Base-by-base conservation (phyloP, 2,888 invertebrate genomes). In the Tridacna gigas region DNA sequence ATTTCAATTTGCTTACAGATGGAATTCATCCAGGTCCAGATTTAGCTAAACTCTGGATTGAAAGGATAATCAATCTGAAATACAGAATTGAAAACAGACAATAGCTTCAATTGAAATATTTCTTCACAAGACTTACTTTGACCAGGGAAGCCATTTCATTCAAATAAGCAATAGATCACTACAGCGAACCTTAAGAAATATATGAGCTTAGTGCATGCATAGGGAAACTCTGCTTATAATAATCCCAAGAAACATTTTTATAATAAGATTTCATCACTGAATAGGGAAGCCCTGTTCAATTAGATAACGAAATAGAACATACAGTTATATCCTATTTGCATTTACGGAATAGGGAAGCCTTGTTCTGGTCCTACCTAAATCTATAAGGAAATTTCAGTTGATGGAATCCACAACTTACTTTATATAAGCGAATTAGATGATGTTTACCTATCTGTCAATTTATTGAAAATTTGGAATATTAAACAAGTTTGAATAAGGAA, bases 251-350 rank as follows among this genome's bases (percentile, higher is more conserved):
- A 63, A 20, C n/a, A 63, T 22, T 63, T 20, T 3, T n/a, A 22
- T n/a, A 13, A 13, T 63, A 22, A 20, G n/a, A n/a, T 22, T n/a
- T 37, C 37, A 25, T 22, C n/a, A 22, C 7, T 22, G 22, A 63
- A 63, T 63, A 63, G 22, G 63, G 63, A 63, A 63, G 63, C 63
- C 63, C 9, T 63, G 63, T 63, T 22, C 22, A 63, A 22, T n/a
- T 13, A 18, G 25, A 63, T 22, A n/a, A 20, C n/a, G 22, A 63
- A 20, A 22, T 22, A 13, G n/a, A n/a, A 20, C 25, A n/a, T n/a
- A 22, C 20, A 63, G 7, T 22, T 22, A 63, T 22, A 1, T 13
- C 12, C n/a, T 22, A 22, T 3, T 22, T 63, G n/a, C n/a, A 63
- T 22, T n/a, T 63, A 22, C 12, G n/a, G 63, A 63, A 63, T 63